These are phyloP conservation scores for Caenorhabditis becei DNA, from an alignment of 2,888 invertebrate species.

Conservation along the genomic window DNA sequence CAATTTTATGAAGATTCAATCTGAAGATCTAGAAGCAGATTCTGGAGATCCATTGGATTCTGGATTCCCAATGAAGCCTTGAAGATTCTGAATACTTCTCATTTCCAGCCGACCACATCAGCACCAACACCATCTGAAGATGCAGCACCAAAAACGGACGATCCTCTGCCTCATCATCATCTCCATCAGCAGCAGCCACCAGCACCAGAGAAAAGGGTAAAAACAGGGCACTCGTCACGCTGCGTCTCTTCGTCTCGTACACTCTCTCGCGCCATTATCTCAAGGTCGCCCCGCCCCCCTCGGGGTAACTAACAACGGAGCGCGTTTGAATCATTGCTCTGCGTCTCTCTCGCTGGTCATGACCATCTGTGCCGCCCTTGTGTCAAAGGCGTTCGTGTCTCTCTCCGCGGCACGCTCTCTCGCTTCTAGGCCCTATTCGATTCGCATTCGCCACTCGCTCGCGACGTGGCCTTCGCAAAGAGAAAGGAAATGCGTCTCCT, in stretches of 20 bases:
- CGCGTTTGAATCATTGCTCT: not conserved
- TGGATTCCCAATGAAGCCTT: not conserved
- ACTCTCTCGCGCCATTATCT: not conserved
- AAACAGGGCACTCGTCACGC: constrained; percentile 36
- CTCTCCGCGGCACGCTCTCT: too few relatives aligned
- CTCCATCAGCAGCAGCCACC: constrained; percentile 17
- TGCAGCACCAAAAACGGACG: constrained; percentile 11
- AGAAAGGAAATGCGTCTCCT: not conserved
- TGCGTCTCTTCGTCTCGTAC: constrained; percentile 25
- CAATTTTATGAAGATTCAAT: too few relatives aligned
- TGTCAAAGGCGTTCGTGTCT: not conserved
- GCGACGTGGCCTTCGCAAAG: constrained; percentile 12
- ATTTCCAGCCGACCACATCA: constrained; percentile 49
- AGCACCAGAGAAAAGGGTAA: constrained; percentile 48
- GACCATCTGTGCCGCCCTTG: constrained; percentile 1
- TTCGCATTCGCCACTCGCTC: not conserved
- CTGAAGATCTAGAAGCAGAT: too few relatives aligned
- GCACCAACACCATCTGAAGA: not conserved
- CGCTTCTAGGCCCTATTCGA: not conserved
- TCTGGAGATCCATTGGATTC: too few relatives aligned
- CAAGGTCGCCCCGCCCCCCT: constrained; percentile 1
- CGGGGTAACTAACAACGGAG: constrained; percentile 17
- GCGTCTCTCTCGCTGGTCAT: not conserved
- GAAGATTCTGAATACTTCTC: not conserved
- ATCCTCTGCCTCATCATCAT: too few relatives aligned